Percentiles rank a stretch among this genome's conserved stretches.
phyloP scores from a whole-genome alignment of 2,888 invertebrate species.

The Morpho helenor region DNA sequence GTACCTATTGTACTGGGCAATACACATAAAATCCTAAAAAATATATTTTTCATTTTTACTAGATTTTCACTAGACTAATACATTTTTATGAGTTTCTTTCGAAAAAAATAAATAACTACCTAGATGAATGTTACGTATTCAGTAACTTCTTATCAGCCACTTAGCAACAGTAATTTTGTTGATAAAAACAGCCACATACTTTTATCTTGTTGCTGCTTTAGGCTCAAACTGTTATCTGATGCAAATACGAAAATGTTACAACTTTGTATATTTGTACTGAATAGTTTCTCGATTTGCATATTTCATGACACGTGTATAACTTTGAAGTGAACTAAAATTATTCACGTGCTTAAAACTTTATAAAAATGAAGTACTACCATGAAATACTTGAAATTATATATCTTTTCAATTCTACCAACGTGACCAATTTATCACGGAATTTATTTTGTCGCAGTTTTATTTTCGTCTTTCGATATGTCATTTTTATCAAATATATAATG shows the following conservation, averaged over 20 bases:
- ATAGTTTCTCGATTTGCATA: neutral
- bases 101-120: neutral
- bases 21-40: no score
- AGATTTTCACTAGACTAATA: no score
- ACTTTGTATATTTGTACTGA: conserved; percentile 2
- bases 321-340: neutral
- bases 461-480: conserved; percentile 4
- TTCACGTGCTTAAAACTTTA: no score
- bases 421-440: neutral
- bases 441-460: conserved; percentile 5
- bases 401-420: neutral
- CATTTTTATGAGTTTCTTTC: neutral
- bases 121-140: conserved; percentile 7
- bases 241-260: conserved; percentile 37
- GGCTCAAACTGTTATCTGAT: conserved; percentile 54
- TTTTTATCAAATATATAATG: conserved; percentile 5
- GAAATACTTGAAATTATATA: neutral
- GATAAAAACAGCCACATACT: conserved; percentile 59
- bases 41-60: no score
- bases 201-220: conserved; percentile 64
- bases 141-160: conserved; percentile 29
- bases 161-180: conserved; percentile 53
- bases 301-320: neutral
- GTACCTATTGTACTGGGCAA: neutral
- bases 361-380: no score